Percentiles rank a stretch among this genome's conserved stretches.
phyloP scores from a whole-genome alignment of 2,797 vertebrate genomes.

The Esox masquinongy region DNA sequence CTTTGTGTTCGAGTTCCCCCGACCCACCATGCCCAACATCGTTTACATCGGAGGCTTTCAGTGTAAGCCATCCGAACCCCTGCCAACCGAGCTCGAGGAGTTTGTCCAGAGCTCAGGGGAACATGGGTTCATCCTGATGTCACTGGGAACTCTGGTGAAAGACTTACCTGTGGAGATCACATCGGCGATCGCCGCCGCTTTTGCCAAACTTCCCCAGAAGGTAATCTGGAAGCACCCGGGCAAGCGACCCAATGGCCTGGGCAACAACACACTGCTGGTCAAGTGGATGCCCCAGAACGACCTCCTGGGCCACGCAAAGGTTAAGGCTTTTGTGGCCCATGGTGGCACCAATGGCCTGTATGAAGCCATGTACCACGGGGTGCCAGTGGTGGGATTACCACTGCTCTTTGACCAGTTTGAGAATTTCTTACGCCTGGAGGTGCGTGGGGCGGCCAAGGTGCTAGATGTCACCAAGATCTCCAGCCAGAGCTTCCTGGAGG shows the following conservation, averaged over 20 bases:
- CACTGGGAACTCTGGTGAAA: conserved; percentile 68
- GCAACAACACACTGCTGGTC: conserved; percentile 72
- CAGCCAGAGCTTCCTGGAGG: conserved; percentile 57
- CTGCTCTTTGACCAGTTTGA: conserved; percentile 77
- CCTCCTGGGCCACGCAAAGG: conserved; percentile 73
- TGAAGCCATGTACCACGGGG: conserved; percentile 74
- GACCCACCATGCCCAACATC: conserved; percentile 78
- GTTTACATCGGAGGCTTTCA: conserved; percentile 79
- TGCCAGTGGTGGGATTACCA: conserved; percentile 68
- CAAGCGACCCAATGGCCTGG: conserved; percentile 63
- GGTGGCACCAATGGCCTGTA: conserved; percentile 73
- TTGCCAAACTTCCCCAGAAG: conserved; percentile 74
- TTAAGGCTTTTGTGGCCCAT: conserved; percentile 71
- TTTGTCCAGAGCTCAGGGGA: conserved; percentile 76
- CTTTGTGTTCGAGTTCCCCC: conserved; percentile 78
- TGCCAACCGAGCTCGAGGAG: conserved; percentile 69
- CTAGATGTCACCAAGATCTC: conserved; percentile 58
- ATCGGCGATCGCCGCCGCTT: conserved; percentile 70
- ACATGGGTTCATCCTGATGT: conserved; percentile 78
- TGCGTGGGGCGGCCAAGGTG: conserved; percentile 62
- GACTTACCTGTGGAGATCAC: conserved; percentile 68
- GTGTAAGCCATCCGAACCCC: conserved; percentile 64
- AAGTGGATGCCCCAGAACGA: conserved; percentile 77
- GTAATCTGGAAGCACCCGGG: conserved; percentile 74
- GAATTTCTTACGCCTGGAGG: conserved; percentile 68